Conservation (phyloP, 2,797 vertebrate species). For the Lerista edwardsae region DNA sequence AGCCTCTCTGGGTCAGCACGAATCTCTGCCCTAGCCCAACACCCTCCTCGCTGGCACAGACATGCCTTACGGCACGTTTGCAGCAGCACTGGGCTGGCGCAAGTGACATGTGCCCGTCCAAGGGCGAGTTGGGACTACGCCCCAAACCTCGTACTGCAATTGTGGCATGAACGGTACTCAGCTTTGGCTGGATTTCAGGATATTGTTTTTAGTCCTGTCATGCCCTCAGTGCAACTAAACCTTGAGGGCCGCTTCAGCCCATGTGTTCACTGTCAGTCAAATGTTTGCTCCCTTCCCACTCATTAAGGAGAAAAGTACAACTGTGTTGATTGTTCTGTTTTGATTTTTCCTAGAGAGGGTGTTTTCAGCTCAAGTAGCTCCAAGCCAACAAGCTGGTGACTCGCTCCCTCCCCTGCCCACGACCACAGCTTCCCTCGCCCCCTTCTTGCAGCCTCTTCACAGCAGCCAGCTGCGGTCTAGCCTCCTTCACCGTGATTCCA, state of each 20-base stretch:
- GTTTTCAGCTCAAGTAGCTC: neutral
- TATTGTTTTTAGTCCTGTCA: neutral
- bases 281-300: neutral
- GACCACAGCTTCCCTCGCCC: neutral
- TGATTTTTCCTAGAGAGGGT: constrained; percentile 6
- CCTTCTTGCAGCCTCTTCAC: neutral
- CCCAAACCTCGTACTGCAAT: too few species aligned
- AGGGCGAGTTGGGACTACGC: too few species aligned
- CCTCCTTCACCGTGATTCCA: constrained; percentile 13
- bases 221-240: neutral
- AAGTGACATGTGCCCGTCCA: too few species aligned
- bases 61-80: too few species aligned
- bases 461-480: constrained; percentile 8
- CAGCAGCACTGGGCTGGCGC: too few species aligned
- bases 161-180: too few species aligned
- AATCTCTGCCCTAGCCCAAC: too few species aligned
- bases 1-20: too few species aligned
- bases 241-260: neutral
- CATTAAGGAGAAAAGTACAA: neutral
- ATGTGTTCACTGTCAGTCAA: neutral
- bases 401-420: neutral
- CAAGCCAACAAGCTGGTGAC: constrained; percentile 7
- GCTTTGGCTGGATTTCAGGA: too few species aligned
- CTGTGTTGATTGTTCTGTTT: neutral
- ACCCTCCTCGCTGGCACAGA: too few species aligned